Evolutionary conservation across 30 jellyfish, hydroid and myxozoan species (phyloP), one percentile per base, ranked within the genome.

Genomic region (Cassiopea xamachana): DNA sequence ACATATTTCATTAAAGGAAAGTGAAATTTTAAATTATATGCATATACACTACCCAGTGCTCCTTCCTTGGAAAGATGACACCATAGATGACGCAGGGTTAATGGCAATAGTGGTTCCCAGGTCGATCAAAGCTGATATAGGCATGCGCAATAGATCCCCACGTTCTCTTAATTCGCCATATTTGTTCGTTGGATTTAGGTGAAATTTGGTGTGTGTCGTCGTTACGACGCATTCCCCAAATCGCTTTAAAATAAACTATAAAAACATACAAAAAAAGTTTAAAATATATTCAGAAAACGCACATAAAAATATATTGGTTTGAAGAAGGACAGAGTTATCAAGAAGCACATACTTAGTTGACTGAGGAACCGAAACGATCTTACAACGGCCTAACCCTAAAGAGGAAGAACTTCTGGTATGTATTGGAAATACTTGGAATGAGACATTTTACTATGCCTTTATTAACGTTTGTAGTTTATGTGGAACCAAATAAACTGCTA

Each of bases 91-190:
- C 39, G 39, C 39, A 27, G 39, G 39, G 39, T 27, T 27, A 27
- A 27, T 27, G 39, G 39, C 39, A 27, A 27, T 27, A 27, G 2
- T 48, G 2, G 75, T 69, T 62, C 69, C 90, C 90, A 82, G 90
- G 73, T 67, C 90, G 39, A 39, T 83, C 16, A 46, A 18, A 46
- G 75, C 39, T 43, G 89, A 47, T 79, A 67, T 27, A 75, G 44
- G 94, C 94, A 87, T 87, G 94, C 94, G 94, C 94, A 48, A 71
- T 67, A n/a, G 68, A 16, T 17, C 60, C 85, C 80, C 94, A 81
- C 87, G 86, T 81, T 87, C 87, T 87, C 87, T 81, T 86, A 59
- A 87, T 87, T 87, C 94, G 94, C 94, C 94, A 86, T 87, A 46
- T 76, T 87, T 87, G 94, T 87, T 75, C 94, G 89, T 87, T 87